Percentiles rank a stretch among this genome's conserved stretches.
These are phyloP conservation scores for Rhabdomys pumilio DNA, from an alignment of 2,797 vertebrate species.

Conservation along the genomic window DNA sequence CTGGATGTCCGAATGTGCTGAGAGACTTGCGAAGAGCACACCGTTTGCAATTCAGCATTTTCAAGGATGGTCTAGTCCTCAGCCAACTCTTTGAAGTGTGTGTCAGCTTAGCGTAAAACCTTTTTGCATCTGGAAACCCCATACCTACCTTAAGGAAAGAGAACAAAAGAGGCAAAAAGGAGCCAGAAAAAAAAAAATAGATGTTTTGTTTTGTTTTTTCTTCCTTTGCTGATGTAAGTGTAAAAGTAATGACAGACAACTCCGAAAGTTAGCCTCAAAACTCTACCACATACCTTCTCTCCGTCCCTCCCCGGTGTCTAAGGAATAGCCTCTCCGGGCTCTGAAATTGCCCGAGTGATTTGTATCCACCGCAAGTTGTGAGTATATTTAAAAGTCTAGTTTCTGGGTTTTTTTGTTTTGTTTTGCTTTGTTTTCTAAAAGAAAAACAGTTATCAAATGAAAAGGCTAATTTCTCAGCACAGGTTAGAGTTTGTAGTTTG, in stretches of 20 bases:
- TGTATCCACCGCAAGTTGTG: constrained; percentile 71
- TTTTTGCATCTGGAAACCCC: constrained; percentile 84
- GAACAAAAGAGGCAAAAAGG: constrained; percentile 87
- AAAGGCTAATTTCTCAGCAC: constrained; percentile 68
- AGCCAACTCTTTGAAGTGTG: constrained; percentile 71
- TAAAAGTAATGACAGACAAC: constrained; percentile 86
- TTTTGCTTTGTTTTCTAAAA: constrained; percentile 21
- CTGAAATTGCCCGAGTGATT: constrained; percentile 83
- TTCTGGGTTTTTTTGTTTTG: neutral
- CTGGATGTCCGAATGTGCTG: constrained; percentile 82
- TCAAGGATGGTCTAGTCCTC: constrained; percentile 74
- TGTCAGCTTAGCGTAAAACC: constrained; percentile 81
- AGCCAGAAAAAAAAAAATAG: constrained; percentile 86
- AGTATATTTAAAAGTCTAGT: constrained; percentile 61
- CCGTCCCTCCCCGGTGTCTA: constrained; percentile 87
- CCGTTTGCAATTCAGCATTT: constrained; percentile 82
- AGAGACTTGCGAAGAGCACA: constrained; percentile 85
- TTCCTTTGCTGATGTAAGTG: constrained; percentile 87
- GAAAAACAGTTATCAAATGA: neutral
- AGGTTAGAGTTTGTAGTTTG: constrained; percentile 84
- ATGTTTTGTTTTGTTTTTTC: constrained; percentile 49
- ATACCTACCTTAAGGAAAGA: constrained; percentile 79
- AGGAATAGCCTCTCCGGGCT: constrained; percentile 83
- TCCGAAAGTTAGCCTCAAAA: constrained; percentile 87
- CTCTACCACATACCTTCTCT: constrained; percentile 84